Base-by-base conservation (phyloP, 2,888 invertebrate species). In the Deilephila porcellus region DNA sequence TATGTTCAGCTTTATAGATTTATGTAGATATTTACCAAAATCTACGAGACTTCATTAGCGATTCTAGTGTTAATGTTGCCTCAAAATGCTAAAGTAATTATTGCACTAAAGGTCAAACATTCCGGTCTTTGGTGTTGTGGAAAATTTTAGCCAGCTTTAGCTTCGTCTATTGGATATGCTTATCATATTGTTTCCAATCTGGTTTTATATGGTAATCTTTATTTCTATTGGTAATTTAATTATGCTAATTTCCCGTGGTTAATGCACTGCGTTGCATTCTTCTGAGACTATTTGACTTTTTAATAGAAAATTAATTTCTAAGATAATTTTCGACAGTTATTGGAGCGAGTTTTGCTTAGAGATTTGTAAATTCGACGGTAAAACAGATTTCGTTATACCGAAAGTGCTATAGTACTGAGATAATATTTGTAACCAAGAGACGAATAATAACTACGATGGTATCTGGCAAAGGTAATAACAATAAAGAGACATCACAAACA, bases 81-180 rank as follows among this genome's bases (percentile, higher is more conserved):
- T 78, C 45, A 79, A 78, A 81, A 79, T 79, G 74, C 60, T 76
- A 80, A 77, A 80, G 82, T 85, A 84, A 82, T 84, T 80, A 77
- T 78, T 75, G 71, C 62, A 37, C 19, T 85, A 25, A 86, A 86
- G 85, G 85, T 84, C 83, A 85, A 62, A 71, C 77, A 71, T 52
- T 73, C 59, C 45, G 67, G 59, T 72, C 79, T 73, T 72, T 73
- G 72, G 56, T 71, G 70, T 71, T 73, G 75, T 81, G 81, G 81
- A 83, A 83, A 82, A 78, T 80, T 82, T 81, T 56, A 62, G 64
- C 59, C 25, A 64, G 45, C 14, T 17, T 56, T 52, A 17, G 62
- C 14, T 45, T 14, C 11, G 14, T 6, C 14, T 62, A 32, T 4
- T 52, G 5, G 5, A 17, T 25, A 45, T 52, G 5, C 56, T 56